phyloP scores from a whole-genome alignment of 2,888 invertebrate species.

The Cremastinae sp. region DNA sequence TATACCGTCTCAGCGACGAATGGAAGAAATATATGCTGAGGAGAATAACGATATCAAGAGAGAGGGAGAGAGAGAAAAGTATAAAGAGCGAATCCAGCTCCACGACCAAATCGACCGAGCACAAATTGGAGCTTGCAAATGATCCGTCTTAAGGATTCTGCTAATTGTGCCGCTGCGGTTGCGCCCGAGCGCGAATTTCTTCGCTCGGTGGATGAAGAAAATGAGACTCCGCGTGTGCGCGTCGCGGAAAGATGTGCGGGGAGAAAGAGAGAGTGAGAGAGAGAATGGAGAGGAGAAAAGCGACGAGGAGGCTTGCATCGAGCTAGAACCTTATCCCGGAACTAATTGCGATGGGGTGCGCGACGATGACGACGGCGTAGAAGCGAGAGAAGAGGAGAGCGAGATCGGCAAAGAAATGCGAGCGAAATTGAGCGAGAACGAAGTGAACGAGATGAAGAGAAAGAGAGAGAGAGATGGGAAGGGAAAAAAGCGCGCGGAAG shows the following conservation, averaged over 20 bases:
- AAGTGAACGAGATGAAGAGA: no score
- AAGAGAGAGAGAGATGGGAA: slow-evolving; percentile 22
- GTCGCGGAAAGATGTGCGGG: slow-evolving; percentile 24
- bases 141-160: slow-evolving; percentile 74
- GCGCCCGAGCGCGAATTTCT: slow-evolving; percentile 40
- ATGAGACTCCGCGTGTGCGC: slow-evolving; percentile 15
- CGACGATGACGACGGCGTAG: slow-evolving; percentile 29
- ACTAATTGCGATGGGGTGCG: slow-evolving; percentile 63
- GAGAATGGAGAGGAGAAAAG: slow-evolving; percentile 1
- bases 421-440: slow-evolving; percentile 33
- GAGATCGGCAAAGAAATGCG: slow-evolving; percentile 44
- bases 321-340: slow-evolving; percentile 58
- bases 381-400: slow-evolving; percentile 45
- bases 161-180: slow-evolving; percentile 69
- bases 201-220: slow-evolving; percentile 48
- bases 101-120: slow-evolving; percentile 71
- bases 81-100: slow-evolving; percentile 51
- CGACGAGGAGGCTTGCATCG: slow-evolving; percentile 25
- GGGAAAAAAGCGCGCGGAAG: slow-evolving; percentile 3
- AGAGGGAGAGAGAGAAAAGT: slow-evolving; percentile 10
- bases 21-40: not conserved
- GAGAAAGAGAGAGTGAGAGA: slow-evolving; percentile 28
- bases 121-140: slow-evolving; percentile 75
- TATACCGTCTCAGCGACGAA: slow-evolving; percentile 26
- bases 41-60: not conserved